Evolutionary conservation across 2,888 invertebrate species (phyloP).

Genomic region (Troides aeacus): DNA sequence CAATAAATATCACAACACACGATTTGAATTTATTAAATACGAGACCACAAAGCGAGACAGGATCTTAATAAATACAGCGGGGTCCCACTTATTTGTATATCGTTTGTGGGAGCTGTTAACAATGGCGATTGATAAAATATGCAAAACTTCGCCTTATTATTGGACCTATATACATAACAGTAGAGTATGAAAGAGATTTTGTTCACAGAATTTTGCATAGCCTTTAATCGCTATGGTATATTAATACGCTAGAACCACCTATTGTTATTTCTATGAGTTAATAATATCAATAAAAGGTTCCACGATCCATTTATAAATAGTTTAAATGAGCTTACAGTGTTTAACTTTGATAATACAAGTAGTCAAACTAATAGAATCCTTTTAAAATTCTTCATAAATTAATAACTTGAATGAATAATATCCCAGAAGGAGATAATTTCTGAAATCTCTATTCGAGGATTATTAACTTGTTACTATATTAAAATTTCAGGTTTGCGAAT

Average conservation of each 20-base stretch:
- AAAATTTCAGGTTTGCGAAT: conserved; percentile 16
- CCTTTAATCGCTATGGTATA: not conserved
- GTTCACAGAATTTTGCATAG: conserved; percentile 2
- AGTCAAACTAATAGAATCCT: no score
- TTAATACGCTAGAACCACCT: not conserved
- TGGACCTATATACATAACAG: conserved; percentile 39
- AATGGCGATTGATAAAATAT: conserved; percentile 72
- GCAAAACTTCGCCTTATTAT: conserved; percentile 61
- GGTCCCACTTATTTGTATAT: conserved; percentile 62
- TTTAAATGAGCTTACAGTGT: not conserved
- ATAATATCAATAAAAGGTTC: not conserved
- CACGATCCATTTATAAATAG: no score
- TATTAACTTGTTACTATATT: conserved; percentile 12
- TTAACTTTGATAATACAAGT: no score
- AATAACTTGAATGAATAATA: no score
- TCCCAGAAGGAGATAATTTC: no score
- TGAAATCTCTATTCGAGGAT: not conserved
- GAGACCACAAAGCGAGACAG: conserved; percentile 44
- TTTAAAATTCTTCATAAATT: no score
- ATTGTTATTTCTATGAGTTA: not conserved
- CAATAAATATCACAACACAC: conserved; percentile 35
- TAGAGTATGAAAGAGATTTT: conserved; percentile 17
- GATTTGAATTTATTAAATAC: conserved; percentile 47
- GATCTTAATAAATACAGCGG: conserved; percentile 52
- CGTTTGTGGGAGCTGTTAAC: conserved; percentile 56